Evolutionary conservation across 1,140 invertebrate genomes (phyloP).

Genomic region (Archivesica marissinica): DNA sequence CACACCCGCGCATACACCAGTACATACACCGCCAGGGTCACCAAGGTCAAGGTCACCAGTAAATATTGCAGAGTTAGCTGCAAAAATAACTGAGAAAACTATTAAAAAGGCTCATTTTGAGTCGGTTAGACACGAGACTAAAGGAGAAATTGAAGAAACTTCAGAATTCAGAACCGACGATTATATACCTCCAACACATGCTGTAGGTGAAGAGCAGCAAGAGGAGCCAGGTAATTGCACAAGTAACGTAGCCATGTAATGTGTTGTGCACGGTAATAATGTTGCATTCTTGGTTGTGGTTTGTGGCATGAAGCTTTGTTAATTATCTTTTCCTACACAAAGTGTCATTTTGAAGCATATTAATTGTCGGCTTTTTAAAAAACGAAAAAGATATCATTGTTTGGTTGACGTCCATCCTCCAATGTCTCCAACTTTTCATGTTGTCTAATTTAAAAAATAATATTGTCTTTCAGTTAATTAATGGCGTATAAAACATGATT

Average conservation of each 20-base stretch:
- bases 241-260: background rate
- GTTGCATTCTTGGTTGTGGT: no score
- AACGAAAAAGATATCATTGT: no score
- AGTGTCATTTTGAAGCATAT: no score
- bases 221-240: slow-evolving; percentile 59
- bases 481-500: no score
- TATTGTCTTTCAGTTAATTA: no score
- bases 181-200: slow-evolving; percentile 31
- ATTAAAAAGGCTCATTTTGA: slow-evolving; percentile 62
- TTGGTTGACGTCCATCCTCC: no score
- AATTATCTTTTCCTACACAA: no score
- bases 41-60: slow-evolving; percentile 59
- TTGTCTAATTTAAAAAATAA: no score
- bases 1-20: slow-evolving; percentile 64
- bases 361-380: no score
- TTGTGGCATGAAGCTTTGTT: no score
- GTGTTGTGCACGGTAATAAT: background rate
- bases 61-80: slow-evolving; percentile 50
- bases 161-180: slow-evolving; percentile 36
- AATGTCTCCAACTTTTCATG: no score
- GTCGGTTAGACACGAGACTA: slow-evolving; percentile 39
- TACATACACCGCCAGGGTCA: slow-evolving; percentile 39
- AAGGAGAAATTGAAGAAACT: slow-evolving; percentile 59
- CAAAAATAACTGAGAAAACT: slow-evolving; percentile 61
- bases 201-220: slow-evolving; percentile 10